These are phyloP conservation scores for Fulica atra DNA, from an alignment of 2,113 vertebrate genomes.

Conservation along the genomic window DNA sequence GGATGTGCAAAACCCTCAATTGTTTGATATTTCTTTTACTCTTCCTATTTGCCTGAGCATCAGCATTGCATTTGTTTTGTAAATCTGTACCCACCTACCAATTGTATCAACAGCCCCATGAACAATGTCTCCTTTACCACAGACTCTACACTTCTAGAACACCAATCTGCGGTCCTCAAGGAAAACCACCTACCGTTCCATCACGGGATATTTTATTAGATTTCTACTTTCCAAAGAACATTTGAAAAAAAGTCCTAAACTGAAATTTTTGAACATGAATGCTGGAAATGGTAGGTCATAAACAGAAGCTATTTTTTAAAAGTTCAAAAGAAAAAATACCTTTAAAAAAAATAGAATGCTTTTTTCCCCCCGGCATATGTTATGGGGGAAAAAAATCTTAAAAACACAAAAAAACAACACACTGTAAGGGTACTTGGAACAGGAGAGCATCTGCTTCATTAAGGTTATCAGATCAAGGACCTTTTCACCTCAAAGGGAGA, in stretches of 20 bases:
- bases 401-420: neutral
- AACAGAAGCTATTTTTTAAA: neutral
- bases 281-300: neutral
- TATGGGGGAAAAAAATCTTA: neutral
- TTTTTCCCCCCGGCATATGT: neutral
- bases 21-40: neutral
- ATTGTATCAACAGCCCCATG: accelerated
- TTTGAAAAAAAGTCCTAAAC: neutral
- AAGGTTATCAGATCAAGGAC: neutral
- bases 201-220: neutral
- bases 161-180: neutral
- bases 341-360: neutral
- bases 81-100: neutral
- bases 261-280: neutral
- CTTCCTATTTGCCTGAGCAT: neutral
- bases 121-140: neutral
- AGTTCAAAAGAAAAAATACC: neutral
- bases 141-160: neutral
- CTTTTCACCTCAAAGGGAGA: neutral
- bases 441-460: neutral
- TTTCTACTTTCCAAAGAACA: neutral
- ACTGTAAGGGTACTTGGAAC: neutral
- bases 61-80: neutral
- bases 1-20: neutral
- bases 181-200: neutral